Evolutionary conservation across 2,888 invertebrate species (phyloP).

Genomic region (Callinectes sapidus): DNA sequence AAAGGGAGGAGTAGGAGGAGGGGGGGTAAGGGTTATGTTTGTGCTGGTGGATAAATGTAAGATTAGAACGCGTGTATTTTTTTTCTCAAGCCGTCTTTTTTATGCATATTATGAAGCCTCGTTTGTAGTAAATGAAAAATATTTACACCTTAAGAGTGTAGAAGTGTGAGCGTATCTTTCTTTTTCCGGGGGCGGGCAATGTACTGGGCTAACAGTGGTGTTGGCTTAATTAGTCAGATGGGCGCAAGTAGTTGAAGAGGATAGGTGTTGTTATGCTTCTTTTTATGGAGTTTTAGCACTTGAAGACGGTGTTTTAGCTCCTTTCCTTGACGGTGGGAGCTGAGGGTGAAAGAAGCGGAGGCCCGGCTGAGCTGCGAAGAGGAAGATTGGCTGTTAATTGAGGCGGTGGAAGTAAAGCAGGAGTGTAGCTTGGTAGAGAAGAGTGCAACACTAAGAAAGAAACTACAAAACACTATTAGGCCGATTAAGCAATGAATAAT

Average conservation of each 20-base stretch:
- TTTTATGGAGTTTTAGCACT: neutral
- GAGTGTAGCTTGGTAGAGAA: neutral
- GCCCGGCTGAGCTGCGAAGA: constrained; percentile 4
- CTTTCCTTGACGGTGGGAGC: neutral
- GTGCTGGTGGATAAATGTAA: neutral
- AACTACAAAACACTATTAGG: neutral
- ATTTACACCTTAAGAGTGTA: neutral
- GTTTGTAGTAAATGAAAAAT: neutral
- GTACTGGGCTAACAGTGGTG: neutral
- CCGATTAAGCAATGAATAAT: constrained; percentile 19
- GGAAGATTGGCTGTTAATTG: neutral
- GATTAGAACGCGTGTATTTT: neutral
- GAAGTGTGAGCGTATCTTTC: neutral
- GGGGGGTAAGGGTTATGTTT: neutral
- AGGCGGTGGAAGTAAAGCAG: neutral
- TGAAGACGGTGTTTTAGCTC: neutral
- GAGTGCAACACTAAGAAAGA: neutral
- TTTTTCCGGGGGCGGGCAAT: too few species aligned
- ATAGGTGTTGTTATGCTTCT: constrained; percentile 3
- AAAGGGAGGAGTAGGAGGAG: neutral
- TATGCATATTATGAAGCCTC: constrained; percentile 5
- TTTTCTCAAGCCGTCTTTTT: neutral
- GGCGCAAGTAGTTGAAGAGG: constrained; percentile 8
- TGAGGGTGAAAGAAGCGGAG: constrained; percentile 14
- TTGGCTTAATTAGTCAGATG: constrained; percentile 30